Conservation (phyloP, 2,113 vertebrate species). For the Brevimyrus niger region DNA sequence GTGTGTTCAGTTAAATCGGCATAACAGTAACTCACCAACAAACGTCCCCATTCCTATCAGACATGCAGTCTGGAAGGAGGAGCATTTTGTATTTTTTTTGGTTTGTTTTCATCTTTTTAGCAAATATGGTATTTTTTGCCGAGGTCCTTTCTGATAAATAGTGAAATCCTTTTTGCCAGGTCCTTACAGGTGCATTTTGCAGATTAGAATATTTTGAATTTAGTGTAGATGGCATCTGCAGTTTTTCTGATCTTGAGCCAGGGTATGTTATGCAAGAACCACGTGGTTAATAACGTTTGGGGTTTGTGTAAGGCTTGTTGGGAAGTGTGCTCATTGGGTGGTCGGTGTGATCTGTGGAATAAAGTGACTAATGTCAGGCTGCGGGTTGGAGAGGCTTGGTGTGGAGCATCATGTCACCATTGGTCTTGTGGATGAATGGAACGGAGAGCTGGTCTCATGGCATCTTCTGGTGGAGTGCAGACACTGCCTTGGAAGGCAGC, state of each 20-base stretch:
- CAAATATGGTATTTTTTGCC: background rate
- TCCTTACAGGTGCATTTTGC: background rate
- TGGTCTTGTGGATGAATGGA: slow-evolving; percentile 6
- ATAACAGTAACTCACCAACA: background rate
- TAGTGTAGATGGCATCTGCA: background rate
- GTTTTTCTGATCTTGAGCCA: background rate
- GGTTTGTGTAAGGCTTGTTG: background rate
- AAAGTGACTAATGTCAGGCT: slow-evolving; percentile 32
- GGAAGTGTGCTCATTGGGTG: background rate
- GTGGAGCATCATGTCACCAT: slow-evolving; percentile 35
- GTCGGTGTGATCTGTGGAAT: slow-evolving; percentile 1
- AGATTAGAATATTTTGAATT: background rate
- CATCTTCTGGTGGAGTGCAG: background rate
- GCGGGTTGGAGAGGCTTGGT: slow-evolving; percentile 15
- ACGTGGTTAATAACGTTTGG: background rate
- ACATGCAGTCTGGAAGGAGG: background rate
- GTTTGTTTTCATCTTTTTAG: background rate
- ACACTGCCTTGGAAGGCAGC: background rate
- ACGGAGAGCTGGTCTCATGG: background rate
- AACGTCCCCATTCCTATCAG: background rate
- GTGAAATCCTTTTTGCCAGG: background rate
- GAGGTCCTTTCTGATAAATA: background rate
- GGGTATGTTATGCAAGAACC: background rate
- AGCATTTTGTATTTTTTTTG: background rate
- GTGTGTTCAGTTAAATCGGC: background rate